Base-by-base conservation (phyloP, 2,113 vertebrate genomes). In the Hippopotamus amphibius region DNA sequence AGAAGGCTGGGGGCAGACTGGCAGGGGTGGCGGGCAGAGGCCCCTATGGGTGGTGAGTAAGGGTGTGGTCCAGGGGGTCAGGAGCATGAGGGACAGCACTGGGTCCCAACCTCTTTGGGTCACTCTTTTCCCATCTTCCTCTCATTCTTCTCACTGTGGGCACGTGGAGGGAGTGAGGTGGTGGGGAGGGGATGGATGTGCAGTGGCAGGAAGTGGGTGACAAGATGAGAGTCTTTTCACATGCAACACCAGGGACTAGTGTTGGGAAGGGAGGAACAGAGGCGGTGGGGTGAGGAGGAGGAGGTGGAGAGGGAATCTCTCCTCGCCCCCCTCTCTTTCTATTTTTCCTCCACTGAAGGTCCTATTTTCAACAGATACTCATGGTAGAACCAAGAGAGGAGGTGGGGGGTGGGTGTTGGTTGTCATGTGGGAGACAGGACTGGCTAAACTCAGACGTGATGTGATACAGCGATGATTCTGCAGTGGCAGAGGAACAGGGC, bases 391-490 rank as follows among this genome's bases (percentile, higher is more conserved):
- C 28, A 66, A 19, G 15, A 37, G 19, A n/a, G 37, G 28, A 16
- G 10, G 9, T 22, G 43, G 22, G 53, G 37, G 19, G 22, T 12
- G 4, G 26, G 2, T 4, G 22, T 12, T 2, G 26, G 2, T 4
- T 37, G 37, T 61, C 21, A 15, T 3, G 2, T 5, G 19, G 50
- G 24, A n/a, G 53, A 63, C 22, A 57, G 28, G 3, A 6, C 13
- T 48, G 74, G 46, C 69, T 88, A 37, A 48, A 30, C 43, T 59
- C 53, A 37, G 83, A 68, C n/a, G 43, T 0, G 1, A n/a, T 71
- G 7, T 26, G 9, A 17, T 24, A 22, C 26, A 37, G 50, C 0
- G 1, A 22, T 28, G 37, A 30, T 12, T 87, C 74, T 94, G 14
- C 24, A n/a, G 28, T 2, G 53, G 37, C 33, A 61, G 48, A 53